Evolutionary conservation across 1,140 invertebrate species (phyloP).

Genomic region (Musca vetustissima): DNA sequence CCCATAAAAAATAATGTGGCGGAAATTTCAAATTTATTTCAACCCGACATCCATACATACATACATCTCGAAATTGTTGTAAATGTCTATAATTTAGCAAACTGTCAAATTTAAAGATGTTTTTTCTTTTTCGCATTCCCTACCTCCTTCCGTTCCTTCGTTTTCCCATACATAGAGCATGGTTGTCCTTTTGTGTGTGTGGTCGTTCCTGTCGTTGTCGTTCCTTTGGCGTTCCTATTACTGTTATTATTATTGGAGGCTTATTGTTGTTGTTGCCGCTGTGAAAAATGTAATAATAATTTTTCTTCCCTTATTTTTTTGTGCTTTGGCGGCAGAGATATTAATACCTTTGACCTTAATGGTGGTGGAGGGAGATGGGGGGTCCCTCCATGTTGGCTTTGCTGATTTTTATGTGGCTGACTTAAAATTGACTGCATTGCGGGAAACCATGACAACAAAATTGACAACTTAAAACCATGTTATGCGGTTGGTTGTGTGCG

Average conservation of each 20-base stretch:
- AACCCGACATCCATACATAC: too few species aligned
- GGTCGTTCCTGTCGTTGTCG: too few species aligned
- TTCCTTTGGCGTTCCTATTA: too few species aligned
- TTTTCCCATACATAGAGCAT: too few species aligned
- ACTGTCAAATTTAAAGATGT: slow-evolving; percentile 3
- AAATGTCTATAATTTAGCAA: slow-evolving; percentile 21
- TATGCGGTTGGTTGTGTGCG: too few species aligned
- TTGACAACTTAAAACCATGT: slow-evolving; percentile 10
- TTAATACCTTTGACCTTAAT: slow-evolving; percentile 4
- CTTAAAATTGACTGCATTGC: slow-evolving; percentile 14
- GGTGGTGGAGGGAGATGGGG: too few species aligned
- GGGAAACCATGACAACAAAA: slow-evolving; percentile 9
- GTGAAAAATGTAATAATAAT: not conserved
- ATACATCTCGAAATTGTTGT: slow-evolving; percentile 4
- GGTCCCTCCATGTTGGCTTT: too few species aligned
- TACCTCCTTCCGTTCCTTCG: not conserved
- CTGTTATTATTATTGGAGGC: too few species aligned
- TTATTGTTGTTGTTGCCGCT: too few species aligned
- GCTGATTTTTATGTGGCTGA: not conserved
- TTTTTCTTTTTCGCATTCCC: not conserved
- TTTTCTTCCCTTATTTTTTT: not conserved
- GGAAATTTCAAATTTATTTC: too few species aligned
- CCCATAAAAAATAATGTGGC: too few species aligned
- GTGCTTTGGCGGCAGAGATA: not conserved
- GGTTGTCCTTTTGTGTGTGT: too few species aligned